Base-by-base conservation (phyloP, 2,113 vertebrate species). In the Manacus vitellinus region DNA sequence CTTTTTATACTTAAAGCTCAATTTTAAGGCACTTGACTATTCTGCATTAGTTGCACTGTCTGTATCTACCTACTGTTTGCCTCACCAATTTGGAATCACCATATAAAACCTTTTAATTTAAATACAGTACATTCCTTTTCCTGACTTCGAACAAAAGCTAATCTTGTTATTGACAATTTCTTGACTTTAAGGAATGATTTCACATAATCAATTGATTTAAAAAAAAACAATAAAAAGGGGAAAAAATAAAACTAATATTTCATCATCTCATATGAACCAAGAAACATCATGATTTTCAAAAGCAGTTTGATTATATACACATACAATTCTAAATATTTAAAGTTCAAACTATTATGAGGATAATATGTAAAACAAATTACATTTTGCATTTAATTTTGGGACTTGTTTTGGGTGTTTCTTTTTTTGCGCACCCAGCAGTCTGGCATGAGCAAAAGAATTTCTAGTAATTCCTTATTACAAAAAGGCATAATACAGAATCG, bases 1-100 rank as follows among this genome's bases (percentile, higher is more conserved):
- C 14, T 96, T 39, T 92, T 89, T 74, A 86, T 88, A 68, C 24
- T 83, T 89, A 47, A 79, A 95, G 49, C 12, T 96, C 75, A 65
- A 37, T 94, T 97, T 95, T 94, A 76, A 97, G 85, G 72, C 65
- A 95, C 66, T 88, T 94, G 63, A 91, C 73, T 95, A 46, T 94
- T 93, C 90, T 68, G 17, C 85, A 68, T 84, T 44, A 93, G 77
- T 94, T 86, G 80, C 9, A 39, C 7, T 78, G 30, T 43, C 10
- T 63, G 7, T 37, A 47, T 73, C 37, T 85, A 59, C 20, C 21
- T 74, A 23, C 22, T 65, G 10, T 83, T 88, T 66, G n/a, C 44
- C n/a, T 70, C 52, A 68, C 5, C 63, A 92, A 61, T 79, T 95
- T 66, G 88, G 66, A 66, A 72, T 73, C 13, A n/a, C 6, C 4